A percentile compares a stretch with the other conserved stretches of the same genome.
phyloP scores from a whole-genome alignment of 2,113 vertebrate species.

The Ariopsis seemanni region DNA sequence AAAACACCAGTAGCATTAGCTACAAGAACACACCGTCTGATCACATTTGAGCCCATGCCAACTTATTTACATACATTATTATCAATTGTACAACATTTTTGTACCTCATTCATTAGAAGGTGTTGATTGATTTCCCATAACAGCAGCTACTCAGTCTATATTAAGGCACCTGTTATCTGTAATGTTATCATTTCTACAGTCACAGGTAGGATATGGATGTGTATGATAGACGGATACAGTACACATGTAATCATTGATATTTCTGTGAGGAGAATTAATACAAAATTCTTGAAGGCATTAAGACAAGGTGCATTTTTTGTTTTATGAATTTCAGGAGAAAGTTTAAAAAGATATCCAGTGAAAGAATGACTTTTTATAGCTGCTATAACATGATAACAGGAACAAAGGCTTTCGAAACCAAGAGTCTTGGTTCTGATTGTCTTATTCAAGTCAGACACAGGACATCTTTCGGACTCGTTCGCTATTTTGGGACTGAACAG shows the following conservation, averaged over 20 bases:
- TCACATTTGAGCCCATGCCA: not conserved
- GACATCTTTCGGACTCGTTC: not conserved
- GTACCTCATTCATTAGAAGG: not conserved
- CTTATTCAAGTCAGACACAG: not conserved
- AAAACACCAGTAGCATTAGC: not conserved
- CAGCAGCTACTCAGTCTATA: not conserved
- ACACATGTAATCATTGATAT: not conserved
- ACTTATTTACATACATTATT: not conserved
- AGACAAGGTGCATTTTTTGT: not conserved
- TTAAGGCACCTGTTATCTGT: not conserved
- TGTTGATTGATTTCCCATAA: not conserved
- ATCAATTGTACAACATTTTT: not conserved
- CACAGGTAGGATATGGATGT: not conserved
- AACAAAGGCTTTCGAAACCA: not conserved
- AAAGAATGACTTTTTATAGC: not conserved
- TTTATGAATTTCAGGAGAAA: not conserved
- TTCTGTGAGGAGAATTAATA: not conserved
- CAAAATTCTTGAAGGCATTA: not conserved
- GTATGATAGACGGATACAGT: not conserved
- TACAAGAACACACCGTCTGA: not conserved
- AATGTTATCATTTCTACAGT: no score
- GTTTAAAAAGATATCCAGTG: not conserved
- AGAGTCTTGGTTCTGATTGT: not conserved
- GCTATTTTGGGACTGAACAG: not conserved
- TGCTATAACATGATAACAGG: not conserved